Evolutionary conservation across 2,888 invertebrate genomes (phyloP).

Genomic region (Drosophila borborema): DNA sequence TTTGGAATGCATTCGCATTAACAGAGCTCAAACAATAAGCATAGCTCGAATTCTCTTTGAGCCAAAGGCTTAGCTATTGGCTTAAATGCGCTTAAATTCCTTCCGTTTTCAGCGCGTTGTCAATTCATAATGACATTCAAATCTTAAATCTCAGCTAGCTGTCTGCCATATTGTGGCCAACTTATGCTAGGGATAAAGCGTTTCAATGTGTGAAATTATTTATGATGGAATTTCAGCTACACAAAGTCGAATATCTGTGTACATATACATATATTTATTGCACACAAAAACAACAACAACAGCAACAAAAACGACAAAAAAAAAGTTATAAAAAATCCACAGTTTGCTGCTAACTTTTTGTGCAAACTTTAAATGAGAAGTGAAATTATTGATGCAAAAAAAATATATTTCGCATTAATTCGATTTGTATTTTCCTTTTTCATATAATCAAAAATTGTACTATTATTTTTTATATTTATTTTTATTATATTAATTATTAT

Average conservation of each 20-base stretch:
- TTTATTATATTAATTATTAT: slow-evolving; percentile 25
- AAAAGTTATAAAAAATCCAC: slow-evolving; percentile 56
- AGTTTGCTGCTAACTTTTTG: slow-evolving; percentile 61
- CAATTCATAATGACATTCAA: slow-evolving; percentile 19
- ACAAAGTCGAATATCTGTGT: slow-evolving; percentile 17
- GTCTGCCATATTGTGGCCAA: slow-evolving; percentile 50
- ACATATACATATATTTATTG: slow-evolving; percentile 8
- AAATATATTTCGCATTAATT: slow-evolving; percentile 15
- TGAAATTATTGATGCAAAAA: slow-evolving; percentile 36
- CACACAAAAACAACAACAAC: background rate
- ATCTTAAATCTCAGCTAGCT: slow-evolving; percentile 18
- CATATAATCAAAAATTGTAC: slow-evolving; percentile 25
- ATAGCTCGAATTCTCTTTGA: background rate
- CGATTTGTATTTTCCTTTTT: slow-evolving; percentile 29
- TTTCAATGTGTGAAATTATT: slow-evolving; percentile 63
- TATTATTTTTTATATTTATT: slow-evolving; percentile 22
- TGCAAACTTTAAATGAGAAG: slow-evolving; percentile 40
- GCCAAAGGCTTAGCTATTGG: background rate
- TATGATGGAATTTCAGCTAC: slow-evolving; percentile 62
- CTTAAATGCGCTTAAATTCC: background rate
- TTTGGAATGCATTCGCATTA: background rate
- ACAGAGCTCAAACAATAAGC: background rate
- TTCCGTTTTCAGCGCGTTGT: background rate
- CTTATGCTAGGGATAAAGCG: slow-evolving; percentile 48
- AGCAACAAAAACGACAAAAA: slow-evolving; percentile 3